phyloP scores from a whole-genome alignment of 2,888 invertebrate species.

The Ligdia adustata region DNA sequence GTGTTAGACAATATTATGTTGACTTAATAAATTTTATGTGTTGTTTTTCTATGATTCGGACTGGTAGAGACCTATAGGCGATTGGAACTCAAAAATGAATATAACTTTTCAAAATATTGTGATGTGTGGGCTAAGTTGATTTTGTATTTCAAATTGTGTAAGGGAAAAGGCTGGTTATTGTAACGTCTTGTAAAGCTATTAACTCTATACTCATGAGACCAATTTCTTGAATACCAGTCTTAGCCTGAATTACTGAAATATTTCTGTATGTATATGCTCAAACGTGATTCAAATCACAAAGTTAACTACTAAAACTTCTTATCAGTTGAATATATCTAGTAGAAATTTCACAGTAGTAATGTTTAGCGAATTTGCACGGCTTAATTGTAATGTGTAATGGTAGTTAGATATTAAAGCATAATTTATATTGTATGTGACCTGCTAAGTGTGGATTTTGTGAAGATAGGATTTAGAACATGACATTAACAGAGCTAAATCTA shows the following conservation, averaged over 20 bases:
- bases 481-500: slow-evolving; percentile 9
- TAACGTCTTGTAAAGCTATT: neutral
- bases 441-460: slow-evolving; percentile 9
- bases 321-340: slow-evolving; percentile 5
- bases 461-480: slow-evolving; percentile 21
- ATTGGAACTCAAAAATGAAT: neutral
- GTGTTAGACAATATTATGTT: too few species aligned
- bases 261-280: slow-evolving; percentile 13
- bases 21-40: too few species aligned
- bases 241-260: neutral
- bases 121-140: slow-evolving; percentile 5
- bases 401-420: slow-evolving; percentile 14
- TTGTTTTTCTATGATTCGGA: neutral
- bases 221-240: too few species aligned
- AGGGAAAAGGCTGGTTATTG: neutral
- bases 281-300: slow-evolving; percentile 21
- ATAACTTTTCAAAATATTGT: neutral
- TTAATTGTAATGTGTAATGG: slow-evolving; percentile 13
- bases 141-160: slow-evolving; percentile 8
- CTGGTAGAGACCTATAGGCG: neutral
- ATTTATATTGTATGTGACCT: slow-evolving; percentile 7
- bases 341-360: slow-evolving; percentile 2
- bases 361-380: slow-evolving; percentile 16
- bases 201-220: too few species aligned
- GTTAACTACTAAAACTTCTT: slow-evolving; percentile 10